phyloP scores from a whole-genome alignment of 2,113 vertebrate species.

The Agapornis roseicollis region DNA sequence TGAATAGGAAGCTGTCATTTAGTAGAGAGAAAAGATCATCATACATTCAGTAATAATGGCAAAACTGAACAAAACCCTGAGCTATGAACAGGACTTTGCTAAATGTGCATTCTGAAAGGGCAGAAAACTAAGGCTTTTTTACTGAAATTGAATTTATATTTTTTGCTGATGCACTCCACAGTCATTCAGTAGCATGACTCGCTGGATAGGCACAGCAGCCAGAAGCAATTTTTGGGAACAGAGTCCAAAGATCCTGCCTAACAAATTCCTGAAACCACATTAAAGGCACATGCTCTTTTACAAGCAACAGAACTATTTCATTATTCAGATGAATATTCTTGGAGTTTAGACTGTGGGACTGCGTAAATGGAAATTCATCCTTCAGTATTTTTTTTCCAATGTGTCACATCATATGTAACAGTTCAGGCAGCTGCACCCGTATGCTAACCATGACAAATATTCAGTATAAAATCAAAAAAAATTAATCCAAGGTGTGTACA shows the following conservation, averaged over 20 bases:
- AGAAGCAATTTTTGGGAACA: background rate
- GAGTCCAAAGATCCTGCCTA: background rate
- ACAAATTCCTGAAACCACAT: background rate
- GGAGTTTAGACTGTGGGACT: background rate
- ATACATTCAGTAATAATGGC: background rate
- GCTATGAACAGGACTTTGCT: background rate
- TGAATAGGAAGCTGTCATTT: background rate
- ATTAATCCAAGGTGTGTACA: background rate
- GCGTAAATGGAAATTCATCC: background rate
- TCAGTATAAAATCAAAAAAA: background rate
- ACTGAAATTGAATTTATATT: background rate
- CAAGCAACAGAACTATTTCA: background rate
- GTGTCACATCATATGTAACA: background rate
- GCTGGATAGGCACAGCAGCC: background rate
- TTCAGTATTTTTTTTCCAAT: background rate
- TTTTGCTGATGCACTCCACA: background rate
- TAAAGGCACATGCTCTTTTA: background rate
- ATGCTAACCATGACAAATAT: background rate
- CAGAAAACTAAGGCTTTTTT: background rate
- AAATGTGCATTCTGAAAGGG: background rate
- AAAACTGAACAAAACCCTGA: background rate
- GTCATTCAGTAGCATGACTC: background rate
- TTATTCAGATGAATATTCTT: background rate
- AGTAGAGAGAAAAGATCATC: background rate
- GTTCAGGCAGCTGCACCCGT: background rate